Percentiles rank a stretch among this genome's conserved stretches.
Evolutionary conservation across 2,888 invertebrate genomes (phyloP).

Genomic region (Lepidocyrtoides sp.): DNA sequence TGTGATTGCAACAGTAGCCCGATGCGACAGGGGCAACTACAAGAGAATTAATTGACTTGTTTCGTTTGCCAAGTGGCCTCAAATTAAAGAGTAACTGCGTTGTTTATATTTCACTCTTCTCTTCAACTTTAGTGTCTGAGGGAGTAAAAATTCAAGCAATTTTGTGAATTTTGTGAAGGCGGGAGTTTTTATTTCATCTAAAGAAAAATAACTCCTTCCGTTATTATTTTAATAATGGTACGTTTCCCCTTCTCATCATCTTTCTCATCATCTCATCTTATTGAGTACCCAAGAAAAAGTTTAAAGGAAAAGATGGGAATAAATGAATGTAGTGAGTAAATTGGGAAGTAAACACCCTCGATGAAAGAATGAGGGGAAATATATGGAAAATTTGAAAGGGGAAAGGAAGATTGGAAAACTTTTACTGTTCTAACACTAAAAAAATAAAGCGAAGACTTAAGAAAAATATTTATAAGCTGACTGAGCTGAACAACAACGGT

Average conservation of each 20-base stretch:
- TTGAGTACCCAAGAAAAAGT: constrained; percentile 17
- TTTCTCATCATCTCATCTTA: constrained; percentile 21
- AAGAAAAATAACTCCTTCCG: background rate
- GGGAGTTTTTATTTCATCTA: constrained; percentile 8
- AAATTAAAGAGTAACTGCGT: constrained; percentile 34
- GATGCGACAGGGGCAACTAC: background rate
- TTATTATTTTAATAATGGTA: constrained; percentile 20
- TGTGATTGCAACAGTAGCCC: background rate
- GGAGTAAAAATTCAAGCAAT: too few species aligned
- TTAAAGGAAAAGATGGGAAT: background rate
- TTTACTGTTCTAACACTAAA: constrained; percentile 20
- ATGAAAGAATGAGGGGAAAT: background rate
- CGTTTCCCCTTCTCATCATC: constrained; percentile 12
- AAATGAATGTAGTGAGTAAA: constrained; percentile 8
- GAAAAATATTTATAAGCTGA: constrained; percentile 5
- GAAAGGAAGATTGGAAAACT: constrained; percentile 42
- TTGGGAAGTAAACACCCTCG: background rate
- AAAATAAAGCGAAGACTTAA: background rate
- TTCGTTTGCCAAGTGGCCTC: constrained; percentile 45
- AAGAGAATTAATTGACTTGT: constrained; percentile 56
- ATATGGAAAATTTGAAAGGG: constrained; percentile 2
- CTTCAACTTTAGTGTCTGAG: too few species aligned
- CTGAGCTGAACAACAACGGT: background rate
- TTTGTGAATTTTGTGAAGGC: background rate
- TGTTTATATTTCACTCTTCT: constrained; percentile 16